Evolutionary conservation across 2,113 vertebrate genomes (phyloP).

Genomic region (Triplophysa siluroides): DNA sequence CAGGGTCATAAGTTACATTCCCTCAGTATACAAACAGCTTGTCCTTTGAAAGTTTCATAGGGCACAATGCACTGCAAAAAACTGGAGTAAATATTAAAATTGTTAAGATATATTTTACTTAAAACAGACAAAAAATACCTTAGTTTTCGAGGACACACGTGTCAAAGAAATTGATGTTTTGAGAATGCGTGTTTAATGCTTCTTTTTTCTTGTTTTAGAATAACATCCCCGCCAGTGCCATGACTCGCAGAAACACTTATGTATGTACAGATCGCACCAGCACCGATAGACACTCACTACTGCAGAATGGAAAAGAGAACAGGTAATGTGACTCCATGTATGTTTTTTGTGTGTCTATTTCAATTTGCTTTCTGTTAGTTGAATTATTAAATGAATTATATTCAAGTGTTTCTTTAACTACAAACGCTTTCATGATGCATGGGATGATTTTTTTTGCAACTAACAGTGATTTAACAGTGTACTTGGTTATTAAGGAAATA

Average conservation of each 20-base stretch:
- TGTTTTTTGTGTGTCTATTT: not conserved
- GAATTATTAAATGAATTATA: too few species aligned
- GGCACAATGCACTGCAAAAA: not conserved
- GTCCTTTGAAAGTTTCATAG: not conserved
- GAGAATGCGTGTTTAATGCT: not conserved
- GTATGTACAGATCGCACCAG: slow-evolving; percentile 87
- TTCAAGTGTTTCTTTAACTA: too few species aligned
- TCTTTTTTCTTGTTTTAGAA: slow-evolving; percentile 68
- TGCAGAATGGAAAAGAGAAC: slow-evolving; percentile 92
- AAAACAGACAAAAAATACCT: too few species aligned
- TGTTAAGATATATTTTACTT: too few species aligned
- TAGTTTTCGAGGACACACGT: not conserved
- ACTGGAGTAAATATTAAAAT: not conserved
- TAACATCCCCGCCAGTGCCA: slow-evolving; percentile 87
- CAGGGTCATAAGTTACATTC: not conserved
- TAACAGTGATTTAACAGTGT: too few species aligned
- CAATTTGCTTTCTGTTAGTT: not conserved
- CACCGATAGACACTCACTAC: slow-evolving; percentile 81
- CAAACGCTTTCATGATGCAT: too few species aligned
- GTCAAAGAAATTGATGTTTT: not conserved
- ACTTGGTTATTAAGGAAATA: too few species aligned
- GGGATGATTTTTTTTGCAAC: too few species aligned
- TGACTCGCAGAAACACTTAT: slow-evolving; percentile 90
- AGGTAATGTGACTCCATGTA: slow-evolving; percentile 70
- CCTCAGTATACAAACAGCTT: not conserved